A percentile compares a stretch with the other conserved stretches of the same genome.
phyloP scores from a whole-genome alignment of 2,797 vertebrate genomes.

The Neoniphon sammara region DNA sequence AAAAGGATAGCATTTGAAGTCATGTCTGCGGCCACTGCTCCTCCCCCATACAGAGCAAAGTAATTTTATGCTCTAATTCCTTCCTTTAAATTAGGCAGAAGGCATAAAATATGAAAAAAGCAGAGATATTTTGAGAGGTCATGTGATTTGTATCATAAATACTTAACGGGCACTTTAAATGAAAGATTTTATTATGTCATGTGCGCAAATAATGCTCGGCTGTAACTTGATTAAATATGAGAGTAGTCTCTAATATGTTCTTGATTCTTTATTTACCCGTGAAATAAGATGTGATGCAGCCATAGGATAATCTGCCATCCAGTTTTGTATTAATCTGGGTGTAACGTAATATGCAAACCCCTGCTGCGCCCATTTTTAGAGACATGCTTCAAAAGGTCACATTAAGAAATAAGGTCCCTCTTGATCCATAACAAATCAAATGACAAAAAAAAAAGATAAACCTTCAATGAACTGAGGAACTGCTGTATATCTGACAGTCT shows the following conservation, averaged over 20 bases:
- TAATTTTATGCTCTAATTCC: slow-evolving; percentile 83
- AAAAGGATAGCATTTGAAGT: slow-evolving; percentile 61
- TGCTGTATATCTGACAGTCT: too few relatives aligned
- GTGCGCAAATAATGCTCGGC: slow-evolving; percentile 63
- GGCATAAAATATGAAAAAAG: slow-evolving; percentile 82
- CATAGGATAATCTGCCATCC: slow-evolving; percentile 62
- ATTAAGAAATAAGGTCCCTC: not conserved
- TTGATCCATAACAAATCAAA: not conserved
- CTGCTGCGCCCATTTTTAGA: slow-evolving; percentile 52
- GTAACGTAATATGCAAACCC: slow-evolving; percentile 49
- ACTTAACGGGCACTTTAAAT: slow-evolving; percentile 74
- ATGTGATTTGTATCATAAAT: slow-evolving; percentile 76
- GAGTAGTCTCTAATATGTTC: slow-evolving; percentile 62
- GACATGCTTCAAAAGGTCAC: slow-evolving; percentile 31
- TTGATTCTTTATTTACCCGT: slow-evolving; percentile 74
- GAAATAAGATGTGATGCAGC: slow-evolving; percentile 73
- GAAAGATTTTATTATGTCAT: slow-evolving; percentile 74
- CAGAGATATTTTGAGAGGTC: slow-evolving; percentile 77
- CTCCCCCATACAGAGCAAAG: slow-evolving; percentile 63
- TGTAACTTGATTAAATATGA: slow-evolving; percentile 64
- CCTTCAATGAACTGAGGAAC: too few relatives aligned
- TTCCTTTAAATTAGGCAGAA: slow-evolving; percentile 81
- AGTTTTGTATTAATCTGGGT: slow-evolving; percentile 62
- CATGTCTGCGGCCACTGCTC: slow-evolving; percentile 63
- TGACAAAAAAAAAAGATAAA: not conserved